phyloP scores from a whole-genome alignment of 2,113 vertebrate genomes.

The Oryzias celebensis region DNA sequence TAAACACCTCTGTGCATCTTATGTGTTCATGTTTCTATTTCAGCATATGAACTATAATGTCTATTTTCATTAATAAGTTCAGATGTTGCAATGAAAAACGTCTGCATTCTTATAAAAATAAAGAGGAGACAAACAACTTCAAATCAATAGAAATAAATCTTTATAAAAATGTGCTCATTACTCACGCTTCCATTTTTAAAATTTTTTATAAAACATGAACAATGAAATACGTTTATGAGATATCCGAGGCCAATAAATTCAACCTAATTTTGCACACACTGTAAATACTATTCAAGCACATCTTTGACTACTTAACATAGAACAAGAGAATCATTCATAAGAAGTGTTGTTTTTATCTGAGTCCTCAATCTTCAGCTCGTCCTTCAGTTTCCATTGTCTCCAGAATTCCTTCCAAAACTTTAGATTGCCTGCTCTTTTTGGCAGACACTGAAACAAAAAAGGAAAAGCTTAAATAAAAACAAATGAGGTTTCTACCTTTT shows the following conservation, averaged over 20 bases:
- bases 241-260: neutral
- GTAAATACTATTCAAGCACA: neutral
- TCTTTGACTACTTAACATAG: neutral
- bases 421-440: slow-evolving; percentile 80
- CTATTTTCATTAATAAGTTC: too few relatives aligned
- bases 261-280: neutral
- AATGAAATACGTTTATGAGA: slow-evolving; percentile 3
- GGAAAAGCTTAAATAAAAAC: neutral
- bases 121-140: neutral
- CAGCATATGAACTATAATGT: too few relatives aligned
- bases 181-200: neutral
- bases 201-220: slow-evolving; percentile 26
- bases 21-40: too few relatives aligned
- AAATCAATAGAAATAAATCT: slow-evolving; percentile 5
- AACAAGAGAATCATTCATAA: neutral
- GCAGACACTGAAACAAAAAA: slow-evolving; percentile 69
- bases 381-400: slow-evolving; percentile 84
- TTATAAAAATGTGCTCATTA: slow-evolving; percentile 24
- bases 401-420: slow-evolving; percentile 85
- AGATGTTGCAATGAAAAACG: neutral
- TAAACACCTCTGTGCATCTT: too few relatives aligned
- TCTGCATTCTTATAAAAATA: neutral
- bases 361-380: slow-evolving; percentile 47
- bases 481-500: neutral
- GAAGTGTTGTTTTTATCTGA: too few relatives aligned